Base-by-base conservation (phyloP, 2,888 invertebrate genomes). In the Cephus runcator region DNA sequence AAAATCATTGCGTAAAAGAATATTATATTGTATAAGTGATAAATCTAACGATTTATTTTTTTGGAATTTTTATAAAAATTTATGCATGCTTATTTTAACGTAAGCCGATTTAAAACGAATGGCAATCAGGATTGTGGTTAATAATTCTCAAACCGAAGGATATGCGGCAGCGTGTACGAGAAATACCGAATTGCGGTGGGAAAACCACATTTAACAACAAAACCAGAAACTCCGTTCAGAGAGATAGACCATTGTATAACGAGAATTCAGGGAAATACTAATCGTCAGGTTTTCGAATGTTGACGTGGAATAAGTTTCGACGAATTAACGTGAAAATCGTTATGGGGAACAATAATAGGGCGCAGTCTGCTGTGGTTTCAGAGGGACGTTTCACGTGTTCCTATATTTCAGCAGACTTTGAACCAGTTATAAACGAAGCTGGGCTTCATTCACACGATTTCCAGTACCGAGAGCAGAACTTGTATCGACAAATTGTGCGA, bases 301-400 rank as follows among this genome's bases (percentile, higher is more conserved):
- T 86, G 88, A 88, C 87, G 84, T 82, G 87, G 87, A 87, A 88
- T 89, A 89, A 88, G 88, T 89, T 88, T 85, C 84, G 85, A 76
- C 35, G 73, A 83, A 84, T 84, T 81, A 84, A 84, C 81, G 78
- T 79, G 82, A 80, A 80, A 76, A 79, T 81, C 77, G 77, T 77
- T 74, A 68, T 31, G 69, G 69, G 35, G 73, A 34, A 77, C 76
- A 73, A 76, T 77, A 74, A 78, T 77, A 75, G 75, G 40, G 77
- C 23, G 23, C 23, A 56, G 23, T 77, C 77, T 56, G 82, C 73
- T 71, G 71, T n/a, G 31, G 71, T 56, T 56, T 56, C 9, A 23
- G 56, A 56, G 56, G 56, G 56, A 23, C 23, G 23, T 56, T 56
- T 56, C 23, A 23, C 9, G 23, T 15, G 56, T 56, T 56, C 23